Evolutionary conservation across 2,113 vertebrate species (phyloP).

Genomic region (Agelaius phoeniceus): DNA sequence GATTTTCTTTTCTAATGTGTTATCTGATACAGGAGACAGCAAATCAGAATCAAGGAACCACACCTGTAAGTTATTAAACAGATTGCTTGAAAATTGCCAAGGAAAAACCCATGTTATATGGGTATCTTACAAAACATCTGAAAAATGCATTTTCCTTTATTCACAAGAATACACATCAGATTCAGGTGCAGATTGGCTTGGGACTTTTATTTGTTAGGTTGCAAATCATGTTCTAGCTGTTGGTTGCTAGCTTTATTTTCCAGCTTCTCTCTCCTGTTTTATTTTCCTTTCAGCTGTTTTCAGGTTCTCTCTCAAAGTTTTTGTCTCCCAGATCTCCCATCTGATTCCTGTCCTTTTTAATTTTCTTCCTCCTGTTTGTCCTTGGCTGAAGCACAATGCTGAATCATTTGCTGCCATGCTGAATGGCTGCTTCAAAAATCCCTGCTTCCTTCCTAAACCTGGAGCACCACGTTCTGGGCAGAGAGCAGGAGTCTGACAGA

Average conservation of each 20-base stretch:
- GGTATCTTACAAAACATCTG: background rate
- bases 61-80: background rate
- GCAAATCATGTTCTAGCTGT: background rate
- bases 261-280: background rate
- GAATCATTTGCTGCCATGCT: background rate
- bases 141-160: background rate
- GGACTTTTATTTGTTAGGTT: background rate
- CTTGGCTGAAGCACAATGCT: background rate
- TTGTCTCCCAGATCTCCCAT: background rate
- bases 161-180: accelerated
- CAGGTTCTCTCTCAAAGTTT: background rate
- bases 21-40: background rate
- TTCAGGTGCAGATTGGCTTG: background rate
- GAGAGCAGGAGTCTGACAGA: background rate
- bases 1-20: background rate
- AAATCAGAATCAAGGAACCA: background rate
- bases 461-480: background rate
- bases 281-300: background rate
- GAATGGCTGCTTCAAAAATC: conserved; percentile 13
- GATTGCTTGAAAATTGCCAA: background rate
- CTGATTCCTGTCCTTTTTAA: background rate
- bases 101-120: accelerated
- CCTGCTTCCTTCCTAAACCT: background rate
- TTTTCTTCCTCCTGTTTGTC: background rate
- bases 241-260: background rate